phyloP scores from a whole-genome alignment of 2,113 vertebrate genomes.

The Nestor notabilis region DNA sequence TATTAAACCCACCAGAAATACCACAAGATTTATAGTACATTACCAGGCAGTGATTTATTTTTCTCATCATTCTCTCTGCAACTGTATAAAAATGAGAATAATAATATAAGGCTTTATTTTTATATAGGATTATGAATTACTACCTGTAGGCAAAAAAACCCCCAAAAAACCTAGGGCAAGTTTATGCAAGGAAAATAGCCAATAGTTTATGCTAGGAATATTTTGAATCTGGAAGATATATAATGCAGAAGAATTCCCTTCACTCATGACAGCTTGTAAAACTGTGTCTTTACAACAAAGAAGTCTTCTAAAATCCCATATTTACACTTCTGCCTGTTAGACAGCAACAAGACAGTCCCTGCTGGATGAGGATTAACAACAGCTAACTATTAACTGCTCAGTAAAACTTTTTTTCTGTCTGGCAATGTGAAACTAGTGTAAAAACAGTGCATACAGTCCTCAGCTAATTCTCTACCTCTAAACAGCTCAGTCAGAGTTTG shows the following conservation, averaged over 20 bases:
- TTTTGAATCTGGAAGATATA: not conserved
- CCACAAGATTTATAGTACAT: not conserved
- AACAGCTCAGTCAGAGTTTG: not conserved
- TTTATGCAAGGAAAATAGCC: conserved; percentile 3
- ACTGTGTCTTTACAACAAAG: not conserved
- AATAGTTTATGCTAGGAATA: not conserved
- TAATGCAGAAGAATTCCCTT: not conserved
- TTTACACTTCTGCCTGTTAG: not conserved
- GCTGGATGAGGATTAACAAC: not conserved
- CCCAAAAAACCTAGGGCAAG: not conserved
- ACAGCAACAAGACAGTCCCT: not conserved
- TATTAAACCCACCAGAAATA: conserved; percentile 1
- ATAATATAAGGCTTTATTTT: not conserved
- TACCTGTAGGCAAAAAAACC: not conserved
- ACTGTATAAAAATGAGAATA: not conserved
- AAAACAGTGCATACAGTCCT: not conserved
- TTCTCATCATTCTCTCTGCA: not conserved
- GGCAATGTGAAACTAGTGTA: not conserved
- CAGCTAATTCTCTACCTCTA: not conserved
- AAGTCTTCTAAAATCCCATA: not conserved
- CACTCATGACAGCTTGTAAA: not conserved
- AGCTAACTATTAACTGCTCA: not conserved
- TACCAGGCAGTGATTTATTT: conserved; percentile 30
- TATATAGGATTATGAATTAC: not conserved
- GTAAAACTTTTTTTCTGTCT: not conserved